Evolutionary conservation across 2,797 vertebrate genomes (phyloP), one percentile per base, ranked within the genome.

Genomic region (Malurus leucopterus): DNA sequence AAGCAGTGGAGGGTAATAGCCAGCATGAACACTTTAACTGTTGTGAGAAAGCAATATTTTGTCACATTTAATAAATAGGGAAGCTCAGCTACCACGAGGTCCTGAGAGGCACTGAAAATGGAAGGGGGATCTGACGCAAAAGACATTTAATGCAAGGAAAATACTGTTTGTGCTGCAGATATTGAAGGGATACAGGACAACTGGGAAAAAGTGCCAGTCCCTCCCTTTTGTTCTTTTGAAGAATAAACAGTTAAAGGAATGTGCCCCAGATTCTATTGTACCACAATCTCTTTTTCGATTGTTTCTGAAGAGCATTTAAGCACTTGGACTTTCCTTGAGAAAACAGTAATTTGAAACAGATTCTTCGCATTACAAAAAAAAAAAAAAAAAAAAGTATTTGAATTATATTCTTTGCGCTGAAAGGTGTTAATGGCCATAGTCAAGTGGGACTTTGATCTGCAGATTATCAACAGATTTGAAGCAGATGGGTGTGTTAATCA

Each of bases 401-500:
- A 72, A 47, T 68, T 88, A 69, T 72, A 46, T 70, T 54, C 76
- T 65, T 81, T 81, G 34, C 1, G 1, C n/a, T 88, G 77, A 91
- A 78, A 91, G 67, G 87, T 89, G 77, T 91, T 93, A 88, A 92
- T 75, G 83, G 44, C 53, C 57, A 24, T 9, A 94, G 85, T 86
- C 53, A 76, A 82, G 53, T 22, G 51, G 80, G 73, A 83, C 68
- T 91, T 88, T 86, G 89, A 81, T 89, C 83, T 73, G 38, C 62
- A 75, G 67, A 70, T 76, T 78, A 88, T 72, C 70, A 87, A 81
- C 59, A 69, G 70, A 75, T 81, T 84, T 89, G 70, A 89, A 89
- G 76, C 76, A 89, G 92, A 88, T 12, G 27, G 41, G 24, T 72
- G 46, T 67, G 76, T 61, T 90, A 67, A 92, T 88, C 88, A 70